These are phyloP conservation scores for Exephanes ischioxanthus DNA, from an alignment of 2,888 invertebrate species.

Conservation along the genomic window DNA sequence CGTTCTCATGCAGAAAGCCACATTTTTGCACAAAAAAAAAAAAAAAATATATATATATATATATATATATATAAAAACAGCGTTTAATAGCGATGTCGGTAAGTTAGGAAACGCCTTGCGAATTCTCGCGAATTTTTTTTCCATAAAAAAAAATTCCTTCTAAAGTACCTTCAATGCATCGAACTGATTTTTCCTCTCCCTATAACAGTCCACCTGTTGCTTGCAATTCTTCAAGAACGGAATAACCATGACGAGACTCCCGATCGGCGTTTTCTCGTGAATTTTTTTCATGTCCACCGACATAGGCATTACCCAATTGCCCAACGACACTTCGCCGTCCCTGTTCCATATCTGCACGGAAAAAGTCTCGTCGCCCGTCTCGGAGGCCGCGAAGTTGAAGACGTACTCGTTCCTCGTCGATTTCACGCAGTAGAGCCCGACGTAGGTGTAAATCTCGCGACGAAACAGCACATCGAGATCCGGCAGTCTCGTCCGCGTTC, in stretches of 20 bases:
- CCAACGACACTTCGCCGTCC: slow-evolving; percentile 63
- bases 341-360: slow-evolving; percentile 70
- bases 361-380: slow-evolving; percentile 35
- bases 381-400: slow-evolving; percentile 69
- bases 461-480: slow-evolving; percentile 43
- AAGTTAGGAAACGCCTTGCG: too few relatives aligned
- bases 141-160: too few relatives aligned
- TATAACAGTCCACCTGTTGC: slow-evolving; percentile 71
- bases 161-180: slow-evolving; percentile 66
- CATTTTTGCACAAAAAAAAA: too few relatives aligned
- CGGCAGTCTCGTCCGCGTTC: not conserved
- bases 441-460: slow-evolving; percentile 68
- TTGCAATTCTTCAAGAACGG: slow-evolving; percentile 72
- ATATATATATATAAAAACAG: too few relatives aligned
- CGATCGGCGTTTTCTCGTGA: slow-evolving; percentile 66
- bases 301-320: slow-evolving; percentile 76
- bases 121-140: too few relatives aligned
- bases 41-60: too few relatives aligned
- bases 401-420: slow-evolving; percentile 58
- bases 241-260: slow-evolving; percentile 44
- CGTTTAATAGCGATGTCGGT: too few relatives aligned
- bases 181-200: slow-evolving; percentile 69
- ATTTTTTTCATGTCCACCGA: slow-evolving; percentile 70
- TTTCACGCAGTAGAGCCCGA: slow-evolving; percentile 73
- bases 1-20: too few relatives aligned